Percentiles rank a stretch among this genome's conserved stretches.
These are phyloP conservation scores for Rhagoletis pomonella DNA, from an alignment of 1,140 invertebrate species.

Conservation along the genomic window DNA sequence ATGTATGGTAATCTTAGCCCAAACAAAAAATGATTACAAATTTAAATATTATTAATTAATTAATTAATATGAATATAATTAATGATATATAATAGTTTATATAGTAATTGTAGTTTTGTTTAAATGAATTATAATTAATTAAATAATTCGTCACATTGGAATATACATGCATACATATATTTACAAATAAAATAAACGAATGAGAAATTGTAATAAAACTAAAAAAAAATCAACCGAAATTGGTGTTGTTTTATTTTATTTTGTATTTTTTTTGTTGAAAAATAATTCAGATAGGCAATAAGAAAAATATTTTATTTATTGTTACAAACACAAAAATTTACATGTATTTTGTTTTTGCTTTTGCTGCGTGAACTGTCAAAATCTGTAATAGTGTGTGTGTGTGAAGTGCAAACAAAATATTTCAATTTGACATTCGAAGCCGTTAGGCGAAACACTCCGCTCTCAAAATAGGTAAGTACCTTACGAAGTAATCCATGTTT, in stretches of 20 bases:
- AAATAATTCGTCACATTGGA: conserved; percentile 51
- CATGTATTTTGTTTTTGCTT: too few species aligned
- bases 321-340: too few species aligned
- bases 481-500: too few species aligned
- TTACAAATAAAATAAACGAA: conserved; percentile 44
- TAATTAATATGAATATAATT: conserved; percentile 35
- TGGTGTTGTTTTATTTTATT: background rate
- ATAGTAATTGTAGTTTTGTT: conserved; percentile 43
- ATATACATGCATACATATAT: conserved; percentile 51
- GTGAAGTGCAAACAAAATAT: too few species aligned
- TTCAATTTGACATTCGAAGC: too few species aligned
- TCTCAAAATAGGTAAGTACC: too few species aligned
- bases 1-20: conserved; percentile 3
- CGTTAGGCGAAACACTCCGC: too few species aligned
- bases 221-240: conserved; percentile 42
- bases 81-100: conserved; percentile 17
- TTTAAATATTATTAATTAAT: conserved; percentile 34
- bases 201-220: conserved; percentile 55
- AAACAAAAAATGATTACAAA: conserved; percentile 6
- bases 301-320: too few species aligned
- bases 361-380: too few species aligned
- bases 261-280: background rate
- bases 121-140: conserved; percentile 54
- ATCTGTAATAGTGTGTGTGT: too few species aligned
- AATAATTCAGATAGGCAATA: too few species aligned